Percentiles rank a stretch among this genome's conserved stretches.
Conservation (phyloP, 2,888 invertebrate genomes). For the Melinaea marsaeus region DNA sequence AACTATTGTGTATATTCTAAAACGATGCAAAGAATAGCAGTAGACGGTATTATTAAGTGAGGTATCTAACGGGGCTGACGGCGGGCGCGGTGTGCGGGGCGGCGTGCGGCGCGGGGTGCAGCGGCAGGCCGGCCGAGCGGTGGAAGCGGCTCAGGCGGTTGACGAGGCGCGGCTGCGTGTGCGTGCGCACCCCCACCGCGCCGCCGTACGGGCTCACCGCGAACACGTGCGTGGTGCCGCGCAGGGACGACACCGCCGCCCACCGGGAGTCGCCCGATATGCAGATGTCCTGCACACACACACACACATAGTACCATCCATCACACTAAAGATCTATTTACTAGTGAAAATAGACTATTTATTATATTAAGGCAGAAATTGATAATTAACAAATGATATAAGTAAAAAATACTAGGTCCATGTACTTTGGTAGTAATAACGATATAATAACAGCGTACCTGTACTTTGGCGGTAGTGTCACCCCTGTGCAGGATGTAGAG, state of each 20-base stretch:
- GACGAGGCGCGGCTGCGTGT: conserved; percentile 95
- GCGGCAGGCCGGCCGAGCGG: conserved; percentile 92
- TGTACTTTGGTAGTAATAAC: no score
- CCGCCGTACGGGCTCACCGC: conserved; percentile 98
- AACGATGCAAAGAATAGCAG: no score
- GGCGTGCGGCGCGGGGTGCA: conserved; percentile 78
- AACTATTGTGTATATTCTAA: no score
- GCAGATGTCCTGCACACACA: conserved; percentile 82
- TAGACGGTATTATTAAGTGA: neutral
- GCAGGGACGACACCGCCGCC: conserved; percentile 96
- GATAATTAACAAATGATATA: no score
- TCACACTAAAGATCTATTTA: neutral
- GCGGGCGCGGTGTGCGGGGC: conserved; percentile 57
- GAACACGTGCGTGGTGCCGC: conserved; percentile 98
- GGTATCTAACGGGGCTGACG: conserved; percentile 39
- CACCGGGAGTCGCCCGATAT: conserved; percentile 96
- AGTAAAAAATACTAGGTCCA: no score
- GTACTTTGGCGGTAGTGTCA: conserved; percentile 93
- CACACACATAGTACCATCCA: neutral
- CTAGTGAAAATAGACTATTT: no score
- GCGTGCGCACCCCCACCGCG: conserved; percentile 92
- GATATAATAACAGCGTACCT: neutral
- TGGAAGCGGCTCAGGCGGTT: conserved; percentile 97
- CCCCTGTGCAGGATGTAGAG: conserved; percentile 96
- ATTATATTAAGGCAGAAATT: no score